phyloP scores from a whole-genome alignment of 2,888 invertebrate species.

The Ceriagrion tenellum region DNA sequence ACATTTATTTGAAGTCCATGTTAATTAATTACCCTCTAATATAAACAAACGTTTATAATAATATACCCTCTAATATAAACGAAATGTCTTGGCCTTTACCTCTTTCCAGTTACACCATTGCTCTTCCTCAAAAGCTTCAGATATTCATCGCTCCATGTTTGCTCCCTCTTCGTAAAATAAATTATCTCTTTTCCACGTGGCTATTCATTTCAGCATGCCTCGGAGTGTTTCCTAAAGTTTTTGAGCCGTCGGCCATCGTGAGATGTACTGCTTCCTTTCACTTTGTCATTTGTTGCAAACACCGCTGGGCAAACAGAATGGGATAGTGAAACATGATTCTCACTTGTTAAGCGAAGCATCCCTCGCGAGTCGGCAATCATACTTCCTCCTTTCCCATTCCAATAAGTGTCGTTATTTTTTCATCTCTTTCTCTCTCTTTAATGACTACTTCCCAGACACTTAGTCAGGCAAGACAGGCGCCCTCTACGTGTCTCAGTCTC shows the following conservation, averaged over 20 bases:
- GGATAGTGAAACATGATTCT: constrained; percentile 37
- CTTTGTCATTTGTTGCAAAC: constrained; percentile 15
- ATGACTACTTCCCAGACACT: background rate
- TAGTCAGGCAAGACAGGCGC: background rate
- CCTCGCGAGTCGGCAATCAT: background rate
- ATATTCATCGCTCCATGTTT: background rate
- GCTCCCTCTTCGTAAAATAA: background rate
- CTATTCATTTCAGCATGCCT: background rate
- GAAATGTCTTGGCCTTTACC: background rate
- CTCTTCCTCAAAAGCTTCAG: no score
- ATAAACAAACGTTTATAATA: no score
- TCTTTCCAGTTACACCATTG: no score
- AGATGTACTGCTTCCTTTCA: constrained; percentile 33
- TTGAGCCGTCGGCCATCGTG: background rate
- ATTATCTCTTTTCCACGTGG: background rate
- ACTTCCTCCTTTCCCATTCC: constrained; percentile 20
- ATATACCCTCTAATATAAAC: no score
- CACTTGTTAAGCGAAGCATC: background rate
- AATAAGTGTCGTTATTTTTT: constrained; percentile 11
- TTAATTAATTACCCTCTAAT: background rate
- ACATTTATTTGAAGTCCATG: background rate
- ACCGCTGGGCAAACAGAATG: background rate
- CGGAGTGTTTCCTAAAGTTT: background rate
- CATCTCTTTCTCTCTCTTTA: background rate
- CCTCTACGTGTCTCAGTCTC: background rate